Conservation (phyloP, 2,888 invertebrate genomes). For the Physocephala rufipes region DNA sequence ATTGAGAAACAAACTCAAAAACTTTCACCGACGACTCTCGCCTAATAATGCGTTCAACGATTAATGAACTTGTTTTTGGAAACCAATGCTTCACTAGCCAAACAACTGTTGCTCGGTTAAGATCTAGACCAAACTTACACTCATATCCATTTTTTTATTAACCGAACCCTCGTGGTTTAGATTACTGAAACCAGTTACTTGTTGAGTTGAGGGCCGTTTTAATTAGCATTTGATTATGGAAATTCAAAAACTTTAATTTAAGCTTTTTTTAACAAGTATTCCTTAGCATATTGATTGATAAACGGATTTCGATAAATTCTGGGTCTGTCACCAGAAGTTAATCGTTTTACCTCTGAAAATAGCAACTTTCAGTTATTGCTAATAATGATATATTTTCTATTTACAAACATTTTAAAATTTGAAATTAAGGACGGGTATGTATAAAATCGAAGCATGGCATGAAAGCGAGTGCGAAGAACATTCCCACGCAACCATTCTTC, state of each 20-base stretch:
- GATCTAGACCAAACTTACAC: constrained; percentile 53
- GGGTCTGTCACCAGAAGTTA: too few species aligned
- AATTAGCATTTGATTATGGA: too few species aligned
- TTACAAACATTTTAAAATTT: too few species aligned
- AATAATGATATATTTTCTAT: too few species aligned
- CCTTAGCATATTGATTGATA: neutral
- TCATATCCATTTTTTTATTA: constrained; percentile 55
- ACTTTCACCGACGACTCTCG: constrained; percentile 49
- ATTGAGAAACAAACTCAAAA: constrained; percentile 40
- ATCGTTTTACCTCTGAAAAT: too few species aligned
- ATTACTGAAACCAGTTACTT: constrained; percentile 15
- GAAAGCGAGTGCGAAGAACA: too few species aligned
- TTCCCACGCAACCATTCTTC: too few species aligned
- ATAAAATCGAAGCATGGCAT: too few species aligned
- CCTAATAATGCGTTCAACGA: neutral
- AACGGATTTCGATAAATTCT: neutral
- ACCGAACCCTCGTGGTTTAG: neutral
- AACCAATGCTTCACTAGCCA: constrained; percentile 35
- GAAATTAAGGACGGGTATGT: too few species aligned
- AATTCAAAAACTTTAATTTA: too few species aligned
- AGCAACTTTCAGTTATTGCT: too few species aligned
- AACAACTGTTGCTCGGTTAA: constrained; percentile 31
- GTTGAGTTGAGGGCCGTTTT: neutral
- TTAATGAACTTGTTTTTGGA: constrained; percentile 51
- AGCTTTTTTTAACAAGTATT: too few species aligned